These are phyloP conservation scores for Planococcus citri DNA, from an alignment of 1,140 invertebrate genomes.

Conservation along the genomic window DNA sequence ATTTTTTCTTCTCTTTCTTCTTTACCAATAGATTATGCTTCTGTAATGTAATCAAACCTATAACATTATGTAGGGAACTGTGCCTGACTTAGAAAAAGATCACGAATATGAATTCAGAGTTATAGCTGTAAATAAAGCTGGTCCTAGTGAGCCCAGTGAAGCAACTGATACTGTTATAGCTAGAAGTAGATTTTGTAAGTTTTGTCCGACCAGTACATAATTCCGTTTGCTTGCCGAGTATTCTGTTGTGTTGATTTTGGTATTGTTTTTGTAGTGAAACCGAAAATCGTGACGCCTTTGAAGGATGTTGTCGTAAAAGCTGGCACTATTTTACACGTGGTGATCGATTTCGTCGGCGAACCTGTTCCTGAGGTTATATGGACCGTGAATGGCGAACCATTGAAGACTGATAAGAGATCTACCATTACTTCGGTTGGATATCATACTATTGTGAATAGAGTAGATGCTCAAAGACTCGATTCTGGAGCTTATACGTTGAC, in stretches of 20 bases:
- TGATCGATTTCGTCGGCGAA: slow-evolving; percentile 85
- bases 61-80: slow-evolving; percentile 43
- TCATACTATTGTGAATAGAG: slow-evolving; percentile 80
- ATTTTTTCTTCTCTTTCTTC: too few relatives aligned
- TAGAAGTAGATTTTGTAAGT: slow-evolving; percentile 67
- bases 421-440: slow-evolving; percentile 80
- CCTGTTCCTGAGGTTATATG: slow-evolving; percentile 74
- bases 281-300: slow-evolving; percentile 82
- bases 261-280: slow-evolving; percentile 52
- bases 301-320: slow-evolving; percentile 79
- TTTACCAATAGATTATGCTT: not conserved
- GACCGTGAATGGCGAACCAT: slow-evolving; percentile 59
- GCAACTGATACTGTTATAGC: slow-evolving; percentile 77
- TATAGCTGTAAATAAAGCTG: slow-evolving; percentile 88
- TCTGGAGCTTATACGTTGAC: slow-evolving; percentile 70
- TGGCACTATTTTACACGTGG: slow-evolving; percentile 81
- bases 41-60: not conserved
- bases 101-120: slow-evolving; percentile 95
- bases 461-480: slow-evolving; percentile 71
- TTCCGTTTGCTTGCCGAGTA: not conserved
- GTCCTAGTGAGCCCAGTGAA: slow-evolving; percentile 87
- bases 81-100: slow-evolving; percentile 80
- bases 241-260: too few relatives aligned
- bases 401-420: slow-evolving; percentile 56
- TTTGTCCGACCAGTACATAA: slow-evolving; percentile 3